phyloP scores from a whole-genome alignment of 1,140 invertebrate species.

The Aphaenogaster rudis region DNA sequence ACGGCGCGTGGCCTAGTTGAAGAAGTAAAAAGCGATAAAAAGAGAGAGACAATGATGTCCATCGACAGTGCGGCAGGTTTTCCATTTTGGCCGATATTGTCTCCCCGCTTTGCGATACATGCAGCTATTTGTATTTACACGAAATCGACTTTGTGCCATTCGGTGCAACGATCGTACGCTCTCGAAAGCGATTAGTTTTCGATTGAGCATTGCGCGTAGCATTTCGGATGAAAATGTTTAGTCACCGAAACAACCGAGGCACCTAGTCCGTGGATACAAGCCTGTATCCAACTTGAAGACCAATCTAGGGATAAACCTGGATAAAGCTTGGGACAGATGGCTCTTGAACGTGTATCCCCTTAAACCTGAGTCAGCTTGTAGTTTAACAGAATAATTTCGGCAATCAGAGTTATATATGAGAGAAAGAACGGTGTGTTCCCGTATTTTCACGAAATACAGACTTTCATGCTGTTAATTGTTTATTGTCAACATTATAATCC shows the following conservation, averaged over 20 bases:
- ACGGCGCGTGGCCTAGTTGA: conserved; percentile 28
- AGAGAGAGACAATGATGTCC: conserved; percentile 26
- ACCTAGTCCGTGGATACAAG: neutral
- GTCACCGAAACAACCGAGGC: neutral
- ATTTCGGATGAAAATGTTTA: neutral
- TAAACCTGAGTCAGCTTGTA: neutral
- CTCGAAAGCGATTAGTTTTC: conserved; percentile 41
- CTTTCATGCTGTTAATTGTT: neutral
- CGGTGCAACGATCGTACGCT: neutral
- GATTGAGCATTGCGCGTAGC: neutral
- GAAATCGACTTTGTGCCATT: conserved; percentile 37
- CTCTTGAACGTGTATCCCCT: neutral
- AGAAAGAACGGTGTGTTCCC: neutral
- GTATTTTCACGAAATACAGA: neutral
- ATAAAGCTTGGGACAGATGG: neutral
- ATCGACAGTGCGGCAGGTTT: conserved; percentile 14
- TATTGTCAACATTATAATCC: neutral
- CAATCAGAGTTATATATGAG: neutral
- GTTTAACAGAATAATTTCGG: neutral
- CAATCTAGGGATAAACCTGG: neutral
- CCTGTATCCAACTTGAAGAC: neutral
- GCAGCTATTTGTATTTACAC: neutral
- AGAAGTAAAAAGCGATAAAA: conserved; percentile 11
- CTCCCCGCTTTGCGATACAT: neutral
- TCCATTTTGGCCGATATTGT: conserved; percentile 40